These are phyloP conservation scores for Darevskia mixta DNA, from an alignment of 2,797 vertebrate genomes.

Conservation along the genomic window DNA sequence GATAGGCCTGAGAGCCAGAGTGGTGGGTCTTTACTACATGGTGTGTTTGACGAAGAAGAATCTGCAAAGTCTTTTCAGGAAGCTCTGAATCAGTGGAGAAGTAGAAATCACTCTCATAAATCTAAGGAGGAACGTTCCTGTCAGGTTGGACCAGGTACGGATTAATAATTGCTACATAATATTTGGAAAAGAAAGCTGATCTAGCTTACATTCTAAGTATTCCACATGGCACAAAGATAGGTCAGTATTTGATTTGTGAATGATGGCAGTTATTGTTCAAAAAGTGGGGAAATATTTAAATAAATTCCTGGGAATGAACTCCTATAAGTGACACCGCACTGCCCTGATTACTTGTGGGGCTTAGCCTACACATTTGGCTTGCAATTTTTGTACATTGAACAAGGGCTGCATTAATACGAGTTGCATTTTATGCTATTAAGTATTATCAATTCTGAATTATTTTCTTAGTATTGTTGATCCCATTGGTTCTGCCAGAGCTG, in stretches of 20 bases:
- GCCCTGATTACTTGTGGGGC: background rate
- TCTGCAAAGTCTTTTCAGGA: conserved; percentile 86
- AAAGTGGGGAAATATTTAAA: background rate
- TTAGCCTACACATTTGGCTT: background rate
- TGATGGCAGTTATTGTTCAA: background rate
- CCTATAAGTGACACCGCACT: background rate
- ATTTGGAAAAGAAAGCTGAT: background rate
- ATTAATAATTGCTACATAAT: background rate
- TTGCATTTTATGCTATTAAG: background rate
- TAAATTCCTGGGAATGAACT: background rate
- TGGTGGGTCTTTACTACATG: conserved; percentile 72
- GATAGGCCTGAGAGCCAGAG: conserved; percentile 21
- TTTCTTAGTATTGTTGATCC: background rate
- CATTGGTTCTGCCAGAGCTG: background rate
- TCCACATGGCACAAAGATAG: background rate
- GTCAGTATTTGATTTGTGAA: background rate
- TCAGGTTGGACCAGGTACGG: conserved; percentile 78
- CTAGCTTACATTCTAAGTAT: background rate
- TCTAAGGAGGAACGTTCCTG: conserved; percentile 11
- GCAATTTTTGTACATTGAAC: background rate
- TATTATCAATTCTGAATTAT: background rate
- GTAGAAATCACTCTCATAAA: conserved; percentile 13
- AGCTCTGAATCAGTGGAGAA: conserved; percentile 85
- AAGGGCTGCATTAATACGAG: background rate
- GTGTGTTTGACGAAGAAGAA: conserved; percentile 82